A percentile compares a stretch with the other conserved stretches of the same genome.
Conservation (phyloP, 2,113 vertebrate genomes). For the Hemiprocne comata region DNA sequence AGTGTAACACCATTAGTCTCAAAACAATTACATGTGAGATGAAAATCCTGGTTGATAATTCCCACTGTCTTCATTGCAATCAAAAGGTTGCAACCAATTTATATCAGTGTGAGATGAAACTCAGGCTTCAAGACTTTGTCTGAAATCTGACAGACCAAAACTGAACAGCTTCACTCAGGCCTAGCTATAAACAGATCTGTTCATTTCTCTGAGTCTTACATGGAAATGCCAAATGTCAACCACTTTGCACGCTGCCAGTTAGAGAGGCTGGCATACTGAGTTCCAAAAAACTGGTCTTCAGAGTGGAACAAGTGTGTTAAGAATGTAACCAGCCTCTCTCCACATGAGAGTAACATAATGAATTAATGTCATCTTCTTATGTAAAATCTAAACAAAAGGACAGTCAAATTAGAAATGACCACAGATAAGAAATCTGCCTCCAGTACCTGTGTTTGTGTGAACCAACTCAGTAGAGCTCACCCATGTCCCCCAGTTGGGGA, state of each 20-base stretch:
- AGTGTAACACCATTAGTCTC: neutral
- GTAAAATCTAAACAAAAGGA: neutral
- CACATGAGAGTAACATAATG: neutral
- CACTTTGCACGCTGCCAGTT: neutral
- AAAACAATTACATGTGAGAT: neutral
- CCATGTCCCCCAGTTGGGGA: neutral
- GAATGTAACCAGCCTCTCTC: neutral
- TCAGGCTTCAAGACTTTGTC: neutral
- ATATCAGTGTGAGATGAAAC: neutral
- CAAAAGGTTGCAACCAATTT: neutral
- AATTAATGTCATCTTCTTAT: neutral
- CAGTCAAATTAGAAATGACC: neutral
- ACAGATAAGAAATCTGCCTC: neutral
- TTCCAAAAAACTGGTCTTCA: neutral
- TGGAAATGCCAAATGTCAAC: constrained; percentile 1
- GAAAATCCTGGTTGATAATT: neutral
- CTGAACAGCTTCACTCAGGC: neutral
- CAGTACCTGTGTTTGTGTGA: neutral
- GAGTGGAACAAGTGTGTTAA: neutral
- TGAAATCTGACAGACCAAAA: constrained; percentile 17
- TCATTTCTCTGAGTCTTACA: neutral
- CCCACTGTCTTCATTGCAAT: neutral
- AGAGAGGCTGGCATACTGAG: neutral
- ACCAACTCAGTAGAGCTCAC: neutral
- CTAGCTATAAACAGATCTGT: neutral